These are phyloP conservation scores for Carollia perspicillata DNA, from an alignment of 2,113 vertebrate species.

Conservation along the genomic window DNA sequence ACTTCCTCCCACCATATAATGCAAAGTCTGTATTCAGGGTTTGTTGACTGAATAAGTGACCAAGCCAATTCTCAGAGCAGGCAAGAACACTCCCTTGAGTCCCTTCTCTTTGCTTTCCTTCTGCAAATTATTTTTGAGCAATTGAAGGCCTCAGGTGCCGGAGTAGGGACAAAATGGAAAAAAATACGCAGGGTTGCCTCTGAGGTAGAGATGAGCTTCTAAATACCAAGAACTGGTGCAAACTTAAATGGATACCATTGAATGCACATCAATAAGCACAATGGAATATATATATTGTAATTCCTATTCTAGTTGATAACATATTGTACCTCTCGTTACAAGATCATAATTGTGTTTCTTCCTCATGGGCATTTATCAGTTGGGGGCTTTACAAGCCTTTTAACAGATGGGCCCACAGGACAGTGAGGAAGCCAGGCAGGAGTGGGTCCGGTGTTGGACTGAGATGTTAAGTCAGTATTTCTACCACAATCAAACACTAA, in stretches of 20 bases:
- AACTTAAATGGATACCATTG: not conserved
- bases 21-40: not conserved
- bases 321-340: not conserved
- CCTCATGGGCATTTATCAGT: not conserved
- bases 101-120: not conserved
- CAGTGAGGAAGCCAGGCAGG: not conserved
- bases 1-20: not conserved
- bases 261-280: not conserved
- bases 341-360: not conserved
- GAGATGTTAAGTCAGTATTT: too few relatives aligned
- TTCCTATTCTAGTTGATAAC: not conserved
- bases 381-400: not conserved
- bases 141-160: too few relatives aligned
- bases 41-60: not conserved
- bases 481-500: not conserved
- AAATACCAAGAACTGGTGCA: not conserved
- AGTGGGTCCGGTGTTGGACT: too few relatives aligned
- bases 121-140: not conserved
- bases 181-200: not conserved
- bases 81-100: not conserved
- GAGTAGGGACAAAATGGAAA: not conserved
- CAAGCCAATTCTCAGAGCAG: not conserved
- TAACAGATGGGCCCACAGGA: not conserved
- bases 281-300: not conserved
- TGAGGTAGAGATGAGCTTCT: not conserved